These are phyloP conservation scores for Sinonovacula constricta DNA, from an alignment of 1,140 invertebrate species.

Conservation along the genomic window DNA sequence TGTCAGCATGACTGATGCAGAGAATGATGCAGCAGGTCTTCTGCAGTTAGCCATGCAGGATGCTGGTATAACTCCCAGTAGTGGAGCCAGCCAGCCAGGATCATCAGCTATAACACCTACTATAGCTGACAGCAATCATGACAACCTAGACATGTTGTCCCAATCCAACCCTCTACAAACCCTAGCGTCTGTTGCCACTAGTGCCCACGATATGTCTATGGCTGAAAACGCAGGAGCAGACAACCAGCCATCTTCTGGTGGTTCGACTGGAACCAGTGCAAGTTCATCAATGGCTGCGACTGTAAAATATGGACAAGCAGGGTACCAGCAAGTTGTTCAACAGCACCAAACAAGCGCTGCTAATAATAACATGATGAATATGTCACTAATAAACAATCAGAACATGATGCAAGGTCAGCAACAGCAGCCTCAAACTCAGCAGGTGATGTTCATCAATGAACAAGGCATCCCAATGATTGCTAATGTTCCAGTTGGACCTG, in stretches of 20 bases:
- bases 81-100: slow-evolving; percentile 21
- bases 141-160: slow-evolving; percentile 4
- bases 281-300: slow-evolving; percentile 60
- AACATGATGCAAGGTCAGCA: slow-evolving; percentile 46
- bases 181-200: slow-evolving; percentile 69
- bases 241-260: slow-evolving; percentile 10
- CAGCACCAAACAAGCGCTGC: slow-evolving; percentile 20
- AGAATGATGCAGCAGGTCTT: slow-evolving; percentile 57
- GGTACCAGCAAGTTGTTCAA: slow-evolving; percentile 45
- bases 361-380: slow-evolving; percentile 54
- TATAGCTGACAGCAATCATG: slow-evolving; percentile 19
- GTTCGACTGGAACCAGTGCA: slow-evolving; percentile 46
- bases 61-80: slow-evolving; percentile 67
- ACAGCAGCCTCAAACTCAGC: slow-evolving; percentile 52
- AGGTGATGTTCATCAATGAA: slow-evolving; percentile 73
- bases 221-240: slow-evolving; percentile 32
- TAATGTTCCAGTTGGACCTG: slow-evolving; percentile 59
- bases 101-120: slow-evolving; percentile 37
- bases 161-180: slow-evolving; percentile 62
- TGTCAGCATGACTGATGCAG: slow-evolving; percentile 12
- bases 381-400: slow-evolving; percentile 56
- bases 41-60: slow-evolving; percentile 72
- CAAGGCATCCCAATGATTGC: slow-evolving; percentile 69
- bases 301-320: slow-evolving; percentile 49
- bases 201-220: slow-evolving; percentile 57